These are phyloP conservation scores for Bombus cullumanus DNA, from an alignment of 1,140 invertebrate species.

Conservation along the genomic window DNA sequence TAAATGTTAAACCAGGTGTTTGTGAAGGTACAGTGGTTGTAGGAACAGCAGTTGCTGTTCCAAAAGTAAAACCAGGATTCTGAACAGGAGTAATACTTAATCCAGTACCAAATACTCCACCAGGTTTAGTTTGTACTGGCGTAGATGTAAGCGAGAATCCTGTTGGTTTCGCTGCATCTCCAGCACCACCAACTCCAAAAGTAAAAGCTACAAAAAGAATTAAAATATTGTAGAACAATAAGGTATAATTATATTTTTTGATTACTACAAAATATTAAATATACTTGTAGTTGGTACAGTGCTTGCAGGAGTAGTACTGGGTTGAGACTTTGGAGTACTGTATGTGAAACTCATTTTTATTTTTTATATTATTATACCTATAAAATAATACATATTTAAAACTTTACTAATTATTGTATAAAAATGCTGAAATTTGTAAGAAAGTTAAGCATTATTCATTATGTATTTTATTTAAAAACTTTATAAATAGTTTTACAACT, in stretches of 20 bases:
- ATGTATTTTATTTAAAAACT: neutral
- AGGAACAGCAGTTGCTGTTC: conserved; percentile 37
- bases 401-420: neutral
- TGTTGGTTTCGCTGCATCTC: conserved; percentile 60
- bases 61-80: conserved; percentile 56
- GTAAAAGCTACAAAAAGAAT: conserved; percentile 28
- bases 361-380: conserved; percentile 48
- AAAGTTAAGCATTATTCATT: neutral
- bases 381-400: neutral
- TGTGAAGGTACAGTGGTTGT: conserved; percentile 5
- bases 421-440: neutral
- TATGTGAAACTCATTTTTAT: conserved; percentile 74
- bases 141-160: conserved; percentile 41
- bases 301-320: conserved; percentile 62
- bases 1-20: conserved; percentile 44
- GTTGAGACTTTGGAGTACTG: conserved; percentile 72
- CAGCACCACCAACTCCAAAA: conserved; percentile 51
- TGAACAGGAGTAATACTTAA: conserved; percentile 35
- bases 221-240: neutral
- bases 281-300: conserved; percentile 73
- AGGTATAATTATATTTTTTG: neutral
- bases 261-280: conserved; percentile 37
- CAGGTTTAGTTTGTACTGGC: conserved; percentile 43
- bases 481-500: neutral
- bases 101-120: conserved; percentile 24